phyloP scores from a whole-genome alignment of 2,888 invertebrate species.

The Petrophora chlorosata region DNA sequence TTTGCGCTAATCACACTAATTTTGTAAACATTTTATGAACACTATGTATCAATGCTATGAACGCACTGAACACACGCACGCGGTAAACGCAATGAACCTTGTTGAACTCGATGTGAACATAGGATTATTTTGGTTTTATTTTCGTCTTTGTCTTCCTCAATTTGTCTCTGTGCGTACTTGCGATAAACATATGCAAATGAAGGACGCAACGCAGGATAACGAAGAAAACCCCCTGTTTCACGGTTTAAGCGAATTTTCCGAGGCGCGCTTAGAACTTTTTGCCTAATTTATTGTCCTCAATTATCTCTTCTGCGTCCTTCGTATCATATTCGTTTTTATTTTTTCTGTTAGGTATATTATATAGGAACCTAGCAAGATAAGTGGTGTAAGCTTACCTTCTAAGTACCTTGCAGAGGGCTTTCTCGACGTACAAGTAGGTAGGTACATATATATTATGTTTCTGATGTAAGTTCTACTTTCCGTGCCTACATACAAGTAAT shows the following conservation, averaged over 20 bases:
- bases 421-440: too few species aligned
- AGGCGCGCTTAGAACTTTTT: constrained; percentile 17
- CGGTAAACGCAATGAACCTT: not conserved
- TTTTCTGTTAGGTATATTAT: constrained; percentile 9
- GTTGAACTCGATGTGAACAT: too few species aligned
- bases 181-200: constrained; percentile 36
- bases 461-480: too few species aligned
- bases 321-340: constrained; percentile 23
- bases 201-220: constrained; percentile 22
- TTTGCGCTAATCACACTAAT: too few species aligned
- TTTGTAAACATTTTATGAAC: too few species aligned
- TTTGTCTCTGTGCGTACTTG: constrained; percentile 1
- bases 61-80: not conserved
- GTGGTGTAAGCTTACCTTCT: not conserved
- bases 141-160: too few species aligned
- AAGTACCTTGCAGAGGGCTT: not conserved
- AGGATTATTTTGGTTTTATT: constrained; percentile 2
- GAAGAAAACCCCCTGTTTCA: constrained; percentile 24
- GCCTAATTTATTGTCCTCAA: constrained; percentile 32
- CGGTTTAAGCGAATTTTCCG: constrained; percentile 18
- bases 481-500: too few species aligned
- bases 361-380: too few species aligned
- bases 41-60: not conserved
- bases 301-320: constrained; percentile 22
- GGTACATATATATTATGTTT: too few species aligned